Evolutionary conservation across 2,888 invertebrate genomes (phyloP).

Genomic region (Pseudococcus viburni): DNA sequence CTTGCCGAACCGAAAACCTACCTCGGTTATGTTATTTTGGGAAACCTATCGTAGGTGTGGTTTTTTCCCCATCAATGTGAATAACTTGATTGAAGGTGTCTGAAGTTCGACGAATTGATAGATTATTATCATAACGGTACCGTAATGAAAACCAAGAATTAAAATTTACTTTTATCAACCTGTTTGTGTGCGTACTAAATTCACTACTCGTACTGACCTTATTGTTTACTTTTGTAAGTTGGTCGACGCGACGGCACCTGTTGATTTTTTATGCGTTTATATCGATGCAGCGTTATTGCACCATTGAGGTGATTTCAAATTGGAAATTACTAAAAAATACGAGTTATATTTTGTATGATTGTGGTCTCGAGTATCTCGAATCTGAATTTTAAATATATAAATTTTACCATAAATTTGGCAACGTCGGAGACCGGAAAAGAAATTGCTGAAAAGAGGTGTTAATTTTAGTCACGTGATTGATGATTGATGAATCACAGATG

Average conservation of each 20-base stretch:
- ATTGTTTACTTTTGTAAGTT: slow-evolving; percentile 40
- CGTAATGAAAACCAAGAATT: not conserved
- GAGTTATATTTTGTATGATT: not conserved
- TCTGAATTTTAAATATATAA: not conserved
- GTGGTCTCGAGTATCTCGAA: not conserved
- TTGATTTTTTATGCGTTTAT: not conserved
- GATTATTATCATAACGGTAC: not conserved
- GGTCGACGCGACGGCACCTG: slow-evolving; percentile 29
- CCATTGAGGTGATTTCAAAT: not conserved
- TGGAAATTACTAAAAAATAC: not conserved
- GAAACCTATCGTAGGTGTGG: slow-evolving; percentile 32
- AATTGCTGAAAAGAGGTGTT: not conserved
- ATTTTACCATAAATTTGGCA: not conserved
- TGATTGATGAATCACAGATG: not conserved
- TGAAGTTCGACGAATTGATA: not conserved
- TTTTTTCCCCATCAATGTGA: slow-evolving; percentile 17
- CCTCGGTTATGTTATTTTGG: not conserved
- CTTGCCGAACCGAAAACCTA: not conserved
- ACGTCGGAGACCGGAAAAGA: not conserved
- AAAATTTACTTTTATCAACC: slow-evolving; percentile 36
- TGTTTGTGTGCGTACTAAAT: not conserved
- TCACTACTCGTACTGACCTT: slow-evolving; percentile 14
- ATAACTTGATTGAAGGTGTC: not conserved
- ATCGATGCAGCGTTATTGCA: not conserved
- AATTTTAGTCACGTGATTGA: slow-evolving; percentile 19